Evolutionary conservation across 2,888 invertebrate genomes (phyloP).

Genomic region (Kryphioiulus occultus): DNA sequence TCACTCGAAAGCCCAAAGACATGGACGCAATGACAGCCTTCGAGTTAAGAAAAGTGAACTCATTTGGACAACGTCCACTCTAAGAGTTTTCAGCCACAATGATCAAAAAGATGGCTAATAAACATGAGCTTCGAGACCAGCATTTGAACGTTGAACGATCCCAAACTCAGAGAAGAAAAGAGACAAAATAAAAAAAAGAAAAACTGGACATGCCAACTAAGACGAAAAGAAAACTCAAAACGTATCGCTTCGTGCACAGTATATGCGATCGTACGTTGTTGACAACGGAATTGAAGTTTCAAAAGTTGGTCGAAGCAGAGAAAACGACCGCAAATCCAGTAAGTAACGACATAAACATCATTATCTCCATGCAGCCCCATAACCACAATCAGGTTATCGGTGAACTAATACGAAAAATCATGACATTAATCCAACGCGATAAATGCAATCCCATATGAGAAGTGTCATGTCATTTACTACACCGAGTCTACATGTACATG

Average conservation of each 20-base stretch:
- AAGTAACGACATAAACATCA: constrained; percentile 32
- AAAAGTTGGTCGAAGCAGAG: neutral
- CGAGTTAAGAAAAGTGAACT: constrained; percentile 24
- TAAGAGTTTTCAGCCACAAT: constrained; percentile 17
- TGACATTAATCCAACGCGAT: constrained; percentile 12
- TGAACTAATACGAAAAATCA: constrained; percentile 30
- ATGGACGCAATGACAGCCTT: neutral
- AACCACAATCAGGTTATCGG: constrained; percentile 35
- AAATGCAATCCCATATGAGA: constrained; percentile 12
- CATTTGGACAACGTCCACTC: constrained; percentile 34
- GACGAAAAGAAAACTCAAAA: neutral
- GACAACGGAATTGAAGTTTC: constrained; percentile 32
- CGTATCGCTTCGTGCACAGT: no score
- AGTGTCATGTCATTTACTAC: neutral
- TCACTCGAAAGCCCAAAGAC: constrained; percentile 13
- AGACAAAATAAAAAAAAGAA: neutral
- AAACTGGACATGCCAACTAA: neutral
- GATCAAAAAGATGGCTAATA: constrained; percentile 33
- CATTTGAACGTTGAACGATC: neutral
- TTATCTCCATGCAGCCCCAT: neutral
- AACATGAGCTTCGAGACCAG: constrained; percentile 27
- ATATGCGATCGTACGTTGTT: neutral
- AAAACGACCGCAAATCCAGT: constrained; percentile 34
- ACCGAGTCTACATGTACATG: neutral
- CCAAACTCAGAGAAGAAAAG: neutral